phyloP scores from a whole-genome alignment of 2,888 invertebrate genomes.

The Mylabris sibirica region DNA sequence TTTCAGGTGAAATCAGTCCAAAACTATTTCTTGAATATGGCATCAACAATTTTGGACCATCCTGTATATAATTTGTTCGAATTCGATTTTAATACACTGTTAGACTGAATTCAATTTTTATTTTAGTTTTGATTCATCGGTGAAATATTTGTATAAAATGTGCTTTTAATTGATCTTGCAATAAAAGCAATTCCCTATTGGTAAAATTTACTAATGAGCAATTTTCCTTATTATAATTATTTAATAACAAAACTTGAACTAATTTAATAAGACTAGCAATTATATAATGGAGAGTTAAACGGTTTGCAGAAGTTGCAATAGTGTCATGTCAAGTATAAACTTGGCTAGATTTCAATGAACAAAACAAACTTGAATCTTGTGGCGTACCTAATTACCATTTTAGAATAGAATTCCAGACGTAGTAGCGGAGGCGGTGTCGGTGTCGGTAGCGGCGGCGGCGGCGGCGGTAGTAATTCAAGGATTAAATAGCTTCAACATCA shows the following conservation, averaged over 20 bases:
- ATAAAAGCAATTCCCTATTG: not conserved
- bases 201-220: too few relatives aligned
- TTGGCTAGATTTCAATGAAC: conserved; percentile 51
- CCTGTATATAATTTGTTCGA: not conserved
- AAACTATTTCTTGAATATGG: too few relatives aligned
- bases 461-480: conserved; percentile 38
- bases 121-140: not conserved
- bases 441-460: too few relatives aligned
- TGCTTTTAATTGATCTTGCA: too few relatives aligned
- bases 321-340: conserved; percentile 51
- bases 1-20: too few relatives aligned
- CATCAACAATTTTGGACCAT: too few relatives aligned
- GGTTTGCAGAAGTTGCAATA: conserved; percentile 48
- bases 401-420: conserved; percentile 44
- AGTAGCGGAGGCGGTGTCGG: conserved; percentile 28
- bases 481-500: conserved; percentile 48
- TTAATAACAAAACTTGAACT: conserved; percentile 38
- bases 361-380: conserved; percentile 53
- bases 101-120: not conserved
- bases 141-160: not conserved
- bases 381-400: conserved; percentile 54
- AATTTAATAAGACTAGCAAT: conserved; percentile 54
- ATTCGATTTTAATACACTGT: not conserved
- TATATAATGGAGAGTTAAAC: conserved; percentile 51
- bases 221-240: conserved; percentile 9